Base-by-base conservation (phyloP, 2,113 vertebrate species). In the Romanogobio albipinnatus region DNA sequence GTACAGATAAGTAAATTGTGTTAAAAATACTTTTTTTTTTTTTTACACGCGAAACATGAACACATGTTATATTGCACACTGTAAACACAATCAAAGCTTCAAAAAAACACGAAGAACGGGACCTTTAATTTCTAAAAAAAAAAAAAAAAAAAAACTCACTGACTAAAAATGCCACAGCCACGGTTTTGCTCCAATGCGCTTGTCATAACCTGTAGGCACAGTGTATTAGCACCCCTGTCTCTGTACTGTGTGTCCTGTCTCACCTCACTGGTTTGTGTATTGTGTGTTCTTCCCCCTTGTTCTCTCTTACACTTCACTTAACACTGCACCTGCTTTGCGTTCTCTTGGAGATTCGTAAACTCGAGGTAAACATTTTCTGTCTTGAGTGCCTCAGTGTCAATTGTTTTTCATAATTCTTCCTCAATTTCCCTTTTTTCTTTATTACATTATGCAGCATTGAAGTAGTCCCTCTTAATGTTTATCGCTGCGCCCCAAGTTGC, bases 261-360 rank as follows among this genome's bases (percentile, higher is more conserved):
- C 66, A 83, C 83, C 84, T 71, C 82, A 70, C 51, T 85, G 70
- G 59, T n/a, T 82, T 76, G 76, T 84, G 71, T 62, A 51, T 85
- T 86, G 73, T 78, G 14, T 87, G 84, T 87, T 19, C 75, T 19
- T 84, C 53, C 90, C 76, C 51, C 88, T 92, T 89, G 86, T 87
- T 84, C 78, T 87, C 88, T 85, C 85, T 88, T 82, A 91, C 86
- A 84, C 86, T 90, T 93, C 88, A 68, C 79, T 80, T 84, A 81
- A 82, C 76, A 88, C 86, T 80, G 85, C 73, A 43, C 81, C 76
- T 70, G 87, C 81, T 81, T 87, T 94, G 92, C 92, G 94, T 90
- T 94, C 91, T 95, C 88, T 90, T 89, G 93, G 94, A 97, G 95
- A 93, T 94, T 85, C 90, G 90, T 96, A 95, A 96, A 94, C 93